Conservation (phyloP, 2,888 invertebrate genomes). For the Venusia cambrica region DNA sequence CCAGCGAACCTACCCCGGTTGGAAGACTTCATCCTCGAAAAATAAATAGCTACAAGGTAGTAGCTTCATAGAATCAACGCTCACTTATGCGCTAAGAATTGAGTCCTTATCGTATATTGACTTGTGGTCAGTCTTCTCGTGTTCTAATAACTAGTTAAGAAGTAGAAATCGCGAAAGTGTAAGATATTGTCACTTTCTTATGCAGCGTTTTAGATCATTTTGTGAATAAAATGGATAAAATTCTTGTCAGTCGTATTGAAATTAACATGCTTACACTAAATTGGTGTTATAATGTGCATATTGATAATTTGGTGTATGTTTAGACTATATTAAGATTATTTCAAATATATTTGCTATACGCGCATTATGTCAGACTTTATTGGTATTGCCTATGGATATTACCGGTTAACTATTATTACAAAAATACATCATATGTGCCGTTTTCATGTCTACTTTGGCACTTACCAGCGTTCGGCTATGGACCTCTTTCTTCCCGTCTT, state of each 20-base stretch:
- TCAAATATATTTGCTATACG: slow-evolving; percentile 5
- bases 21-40: too few species aligned
- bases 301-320: too few species aligned
- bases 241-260: slow-evolving; percentile 13
- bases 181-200: slow-evolving; percentile 30
- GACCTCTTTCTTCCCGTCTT: slow-evolving; percentile 2
- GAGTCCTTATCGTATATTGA: slow-evolving; percentile 13
- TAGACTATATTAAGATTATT: too few species aligned
- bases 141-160: slow-evolving; percentile 28
- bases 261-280: slow-evolving; percentile 1
- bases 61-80: slow-evolving; percentile 2
- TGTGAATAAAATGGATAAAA: slow-evolving; percentile 22
- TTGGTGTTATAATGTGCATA: slow-evolving; percentile 1
- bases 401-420: slow-evolving; percentile 9
- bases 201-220: slow-evolving; percentile 27
- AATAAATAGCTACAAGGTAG: too few species aligned
- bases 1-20: too few species aligned
- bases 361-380: slow-evolving; percentile 8
- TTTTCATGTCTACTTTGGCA: slow-evolving; percentile 17
- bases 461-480: slow-evolving; percentile 11
- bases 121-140: slow-evolving; percentile 29
- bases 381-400: too few species aligned
- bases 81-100: slow-evolving; percentile 5
- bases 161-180: slow-evolving; percentile 31
- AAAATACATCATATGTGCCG: slow-evolving; percentile 13